Evolutionary conservation across 2,113 vertebrate species (phyloP).

Genomic region (Lepus americanus): DNA sequence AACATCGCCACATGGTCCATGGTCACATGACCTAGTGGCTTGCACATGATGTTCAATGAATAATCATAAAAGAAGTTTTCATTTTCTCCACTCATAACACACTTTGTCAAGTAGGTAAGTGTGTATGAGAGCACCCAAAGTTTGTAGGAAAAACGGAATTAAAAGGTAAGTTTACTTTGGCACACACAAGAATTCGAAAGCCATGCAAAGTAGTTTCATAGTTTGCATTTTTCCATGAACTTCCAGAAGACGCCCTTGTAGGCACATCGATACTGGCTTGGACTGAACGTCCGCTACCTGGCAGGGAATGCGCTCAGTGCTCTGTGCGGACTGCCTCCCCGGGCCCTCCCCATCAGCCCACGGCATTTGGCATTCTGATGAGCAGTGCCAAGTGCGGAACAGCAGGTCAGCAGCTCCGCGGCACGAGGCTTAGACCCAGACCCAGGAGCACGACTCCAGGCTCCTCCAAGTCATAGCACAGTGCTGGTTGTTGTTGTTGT

Average conservation of each 20-base stretch:
- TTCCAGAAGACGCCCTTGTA: too few relatives aligned
- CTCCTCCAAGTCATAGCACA: neutral
- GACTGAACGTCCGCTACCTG: neutral
- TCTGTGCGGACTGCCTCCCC: neutral
- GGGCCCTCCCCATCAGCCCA: neutral
- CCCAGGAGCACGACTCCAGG: neutral
- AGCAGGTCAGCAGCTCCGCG: neutral
- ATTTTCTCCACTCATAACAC: neutral
- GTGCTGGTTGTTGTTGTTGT: neutral
- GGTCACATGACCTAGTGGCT: neutral
- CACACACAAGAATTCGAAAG: too few relatives aligned
- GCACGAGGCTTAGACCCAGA: conserved; percentile 27
- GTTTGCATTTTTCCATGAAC: too few relatives aligned
- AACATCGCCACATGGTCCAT: neutral
- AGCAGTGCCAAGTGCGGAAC: conserved; percentile 12
- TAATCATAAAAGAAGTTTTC: conserved; percentile 2
- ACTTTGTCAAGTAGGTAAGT: neutral
- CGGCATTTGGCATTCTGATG: too few relatives aligned
- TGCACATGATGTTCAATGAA: neutral
- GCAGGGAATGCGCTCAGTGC: neutral
- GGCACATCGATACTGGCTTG: neutral
- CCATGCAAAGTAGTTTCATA: too few relatives aligned
- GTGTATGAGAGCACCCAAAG: too few relatives aligned
- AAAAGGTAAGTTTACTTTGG: too few relatives aligned
- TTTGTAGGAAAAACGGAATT: too few relatives aligned